Evolutionary conservation across 2,797 vertebrate genomes (phyloP).

Genomic region (Coregonus sp.): DNA sequence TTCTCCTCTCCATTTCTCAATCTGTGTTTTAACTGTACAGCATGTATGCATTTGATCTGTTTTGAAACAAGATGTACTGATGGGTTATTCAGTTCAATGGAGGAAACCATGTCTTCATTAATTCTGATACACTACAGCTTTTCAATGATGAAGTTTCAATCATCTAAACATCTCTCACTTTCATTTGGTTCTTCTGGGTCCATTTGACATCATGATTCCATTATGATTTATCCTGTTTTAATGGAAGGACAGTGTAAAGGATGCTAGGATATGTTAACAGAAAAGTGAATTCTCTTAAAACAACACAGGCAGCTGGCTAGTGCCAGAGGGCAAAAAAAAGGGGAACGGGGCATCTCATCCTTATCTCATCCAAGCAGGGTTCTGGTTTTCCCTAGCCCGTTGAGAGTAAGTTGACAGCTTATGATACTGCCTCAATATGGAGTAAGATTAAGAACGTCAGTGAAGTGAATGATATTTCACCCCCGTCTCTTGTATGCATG

Average conservation of each 20-base stretch:
- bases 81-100: constrained; percentile 46
- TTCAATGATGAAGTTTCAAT: constrained; percentile 22
- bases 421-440: constrained; percentile 34
- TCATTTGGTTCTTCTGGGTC: constrained; percentile 51
- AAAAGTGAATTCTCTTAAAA: constrained; percentile 56
- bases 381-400: constrained; percentile 53
- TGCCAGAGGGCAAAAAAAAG: constrained; percentile 30
- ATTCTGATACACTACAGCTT: constrained; percentile 61
- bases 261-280: constrained; percentile 32
- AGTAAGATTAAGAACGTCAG: constrained; percentile 18
- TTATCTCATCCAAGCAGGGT: constrained; percentile 52
- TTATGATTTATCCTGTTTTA: constrained; percentile 49
- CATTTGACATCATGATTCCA: constrained; percentile 47
- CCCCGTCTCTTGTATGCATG: constrained; percentile 56
- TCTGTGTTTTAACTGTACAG: constrained; percentile 22
- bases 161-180: constrained; percentile 40
- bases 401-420: constrained; percentile 10
- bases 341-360: constrained; percentile 34
- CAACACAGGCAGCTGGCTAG: constrained; percentile 10
- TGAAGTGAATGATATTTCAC: constrained; percentile 41
- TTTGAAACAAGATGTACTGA: constrained; percentile 46
- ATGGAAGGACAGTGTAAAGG: constrained; percentile 49
- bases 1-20: constrained; percentile 11
- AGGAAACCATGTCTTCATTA: constrained; percentile 56
- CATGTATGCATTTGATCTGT: constrained; percentile 23